Percentiles rank a stretch among this genome's conserved stretches.
Conservation (phyloP, 2,113 vertebrate species). For the Aptenodytes forsteri region DNA sequence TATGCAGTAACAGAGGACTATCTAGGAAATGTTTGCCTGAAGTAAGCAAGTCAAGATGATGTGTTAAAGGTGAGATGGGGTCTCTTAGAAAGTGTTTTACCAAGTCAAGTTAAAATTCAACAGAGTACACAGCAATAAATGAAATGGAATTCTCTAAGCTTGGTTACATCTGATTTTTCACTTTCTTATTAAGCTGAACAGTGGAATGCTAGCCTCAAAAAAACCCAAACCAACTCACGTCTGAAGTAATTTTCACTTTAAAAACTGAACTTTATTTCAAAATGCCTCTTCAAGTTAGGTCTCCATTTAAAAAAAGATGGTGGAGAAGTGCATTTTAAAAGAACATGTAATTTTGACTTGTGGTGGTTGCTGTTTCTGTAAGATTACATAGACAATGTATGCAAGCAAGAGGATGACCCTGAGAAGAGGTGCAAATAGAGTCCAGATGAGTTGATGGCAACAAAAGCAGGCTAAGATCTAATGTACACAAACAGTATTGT, state of each 20-base stretch:
- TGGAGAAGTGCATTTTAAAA: not conserved
- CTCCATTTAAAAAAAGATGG: not conserved
- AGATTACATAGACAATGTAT: not conserved
- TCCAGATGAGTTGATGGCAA: not conserved
- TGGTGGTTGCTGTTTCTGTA: not conserved
- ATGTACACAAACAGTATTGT: not conserved
- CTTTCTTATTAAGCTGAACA: not conserved
- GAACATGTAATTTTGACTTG: not conserved
- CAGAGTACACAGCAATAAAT: not conserved
- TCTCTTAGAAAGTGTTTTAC: slow-evolving; percentile 13
- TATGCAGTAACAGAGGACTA: not conserved
- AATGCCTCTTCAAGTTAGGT: not conserved
- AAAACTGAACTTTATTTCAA: not conserved
- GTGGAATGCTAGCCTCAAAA: not conserved
- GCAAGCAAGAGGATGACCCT: not conserved
- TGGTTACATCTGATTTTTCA: slow-evolving; percentile 28
- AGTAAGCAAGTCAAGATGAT: slow-evolving; percentile 38
- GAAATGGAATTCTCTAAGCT: slow-evolving; percentile 31
- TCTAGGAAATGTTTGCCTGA: slow-evolving; percentile 49
- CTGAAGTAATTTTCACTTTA: not conserved
- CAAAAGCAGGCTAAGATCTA: not conserved
- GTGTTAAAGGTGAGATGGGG: slow-evolving; percentile 20
- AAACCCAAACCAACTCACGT: not conserved
- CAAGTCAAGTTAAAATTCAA: slow-evolving; percentile 38
- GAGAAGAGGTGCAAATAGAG: not conserved